phyloP scores from a whole-genome alignment of 2,888 invertebrate genomes.

The Spicauda simplicius region DNA sequence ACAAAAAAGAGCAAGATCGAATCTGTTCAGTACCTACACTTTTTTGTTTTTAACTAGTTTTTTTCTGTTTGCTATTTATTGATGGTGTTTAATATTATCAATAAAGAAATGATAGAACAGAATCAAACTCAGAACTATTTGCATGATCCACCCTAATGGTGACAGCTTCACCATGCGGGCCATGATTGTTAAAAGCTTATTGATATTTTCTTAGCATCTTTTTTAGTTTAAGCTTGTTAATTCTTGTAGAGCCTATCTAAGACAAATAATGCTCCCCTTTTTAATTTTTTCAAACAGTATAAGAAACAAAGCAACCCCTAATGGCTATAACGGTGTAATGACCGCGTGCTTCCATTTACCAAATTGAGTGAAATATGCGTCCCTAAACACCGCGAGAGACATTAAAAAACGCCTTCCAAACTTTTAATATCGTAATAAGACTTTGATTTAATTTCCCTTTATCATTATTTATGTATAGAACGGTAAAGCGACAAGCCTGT shows the following conservation, averaged over 20 bases:
- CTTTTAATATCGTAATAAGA: slow-evolving; percentile 84
- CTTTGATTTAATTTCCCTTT: slow-evolving; percentile 84
- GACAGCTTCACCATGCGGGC: no score
- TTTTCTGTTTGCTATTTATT: no score
- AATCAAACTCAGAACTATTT: no score
- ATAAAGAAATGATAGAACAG: no score
- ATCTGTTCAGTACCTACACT: no score
- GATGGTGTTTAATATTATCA: no score
- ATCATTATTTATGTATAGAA: slow-evolving; percentile 83
- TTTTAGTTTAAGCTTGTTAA: neutral
- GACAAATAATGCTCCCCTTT: neutral
- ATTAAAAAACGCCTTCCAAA: slow-evolving; percentile 80
- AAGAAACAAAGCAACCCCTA: slow-evolving; percentile 61
- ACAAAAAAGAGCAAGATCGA: no score
- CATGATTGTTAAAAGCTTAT: no score
- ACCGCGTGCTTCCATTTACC: slow-evolving; percentile 71
- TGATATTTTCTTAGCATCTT: no score
- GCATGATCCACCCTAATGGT: no score
- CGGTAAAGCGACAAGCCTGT: slow-evolving; percentile 78
- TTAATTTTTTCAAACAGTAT: slow-evolving; percentile 54
- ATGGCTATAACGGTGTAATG: slow-evolving; percentile 54
- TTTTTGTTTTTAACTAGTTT: no score
- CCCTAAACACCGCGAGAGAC: slow-evolving; percentile 77
- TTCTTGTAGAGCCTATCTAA: no score
- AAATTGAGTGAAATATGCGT: slow-evolving; percentile 83